These are phyloP conservation scores for silkworm (Bombyx mori) DNA, from an alignment of 1,140 invertebrate genomes.

Conservation along the genomic window DNA sequence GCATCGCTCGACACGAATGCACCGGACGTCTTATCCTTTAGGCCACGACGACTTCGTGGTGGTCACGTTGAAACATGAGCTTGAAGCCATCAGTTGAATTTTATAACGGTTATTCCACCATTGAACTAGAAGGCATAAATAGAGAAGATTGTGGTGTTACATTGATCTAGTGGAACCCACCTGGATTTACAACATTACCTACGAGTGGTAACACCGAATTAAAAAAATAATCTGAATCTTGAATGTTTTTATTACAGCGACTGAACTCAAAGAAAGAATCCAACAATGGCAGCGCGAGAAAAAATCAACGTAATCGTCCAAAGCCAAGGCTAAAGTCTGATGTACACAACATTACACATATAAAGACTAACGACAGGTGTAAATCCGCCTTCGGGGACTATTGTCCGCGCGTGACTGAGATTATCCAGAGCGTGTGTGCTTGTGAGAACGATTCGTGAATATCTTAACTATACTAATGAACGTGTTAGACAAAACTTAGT, in stretches of 20 bases:
- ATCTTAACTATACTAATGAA: constrained; percentile 13
- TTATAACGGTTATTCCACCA: no score
- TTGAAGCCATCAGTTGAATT: no score
- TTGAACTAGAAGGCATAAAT: no score
- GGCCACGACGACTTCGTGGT: no score
- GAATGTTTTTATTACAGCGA: constrained; percentile 66
- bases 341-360: constrained; percentile 54
- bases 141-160: no score
- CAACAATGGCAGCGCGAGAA: constrained; percentile 83
- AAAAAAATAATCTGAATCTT: no score
- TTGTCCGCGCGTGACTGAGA: constrained; percentile 57
- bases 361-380: constrained; percentile 45
- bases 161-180: neutral
- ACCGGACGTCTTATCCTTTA: no score
- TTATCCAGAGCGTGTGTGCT: constrained; percentile 31
- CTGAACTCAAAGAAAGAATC: constrained; percentile 84
- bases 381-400: constrained; percentile 37
- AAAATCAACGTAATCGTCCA: constrained; percentile 55
- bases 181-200: neutral
- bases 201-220: no score
- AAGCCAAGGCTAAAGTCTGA: constrained; percentile 52
- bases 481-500: constrained; percentile 4
- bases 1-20: no score
- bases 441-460: constrained; percentile 21
- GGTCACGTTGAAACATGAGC: no score